Base-by-base conservation (phyloP, 2,888 invertebrate species). In the Azorinus chamasolen region DNA sequence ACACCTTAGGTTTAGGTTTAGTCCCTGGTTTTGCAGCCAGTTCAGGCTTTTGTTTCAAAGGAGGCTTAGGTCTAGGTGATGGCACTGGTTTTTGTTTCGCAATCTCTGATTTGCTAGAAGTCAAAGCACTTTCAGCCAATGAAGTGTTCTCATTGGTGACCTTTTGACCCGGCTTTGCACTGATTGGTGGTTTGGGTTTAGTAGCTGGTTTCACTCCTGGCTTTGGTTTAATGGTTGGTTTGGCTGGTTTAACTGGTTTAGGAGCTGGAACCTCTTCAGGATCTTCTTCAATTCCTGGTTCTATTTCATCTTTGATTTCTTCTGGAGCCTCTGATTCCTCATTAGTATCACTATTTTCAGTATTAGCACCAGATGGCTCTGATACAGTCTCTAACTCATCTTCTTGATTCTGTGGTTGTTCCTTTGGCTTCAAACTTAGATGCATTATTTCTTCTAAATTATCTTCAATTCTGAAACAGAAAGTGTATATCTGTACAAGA, bases 401-500 rank as follows among this genome's bases (percentile, higher is more conserved):
- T 57, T 70, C 24, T 20, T 43, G 4, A 54, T 55, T 27, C 71
- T 62, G 27, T 75, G 37, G 24, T 76, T 68, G 16, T 50, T 71
- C 51, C 74, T 59, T 18, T 20, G 64, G 55, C 45, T 70, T 74
- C 45, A 70, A 48, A 18, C 45, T 22, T 6, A 68, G 53, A 6
- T 65, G 62, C 70, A 79, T 70, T 8, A 88, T 66, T n/a, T 83
- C 48, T 32, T 83, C 86, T 14, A 88, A 66, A 63, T 88, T 83
- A 55, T 89, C 86, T 25, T 88, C 87, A 63, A 84, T 81, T 20
- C 87, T 88, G 57, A 22, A 64, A 70, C 16, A 22, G 27, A 59
- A 54, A 14, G n/a, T n/a, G n/a, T n/a, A n/a, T n/a, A n/a, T n/a
- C n/a, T n/a, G n/a, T n/a, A n/a, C n/a, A n/a, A n/a, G n/a, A n/a